Evolutionary conservation across 2,797 vertebrate species (phyloP), one percentile per base, ranked within the genome.

Genomic region (Sparus aurata): DNA sequence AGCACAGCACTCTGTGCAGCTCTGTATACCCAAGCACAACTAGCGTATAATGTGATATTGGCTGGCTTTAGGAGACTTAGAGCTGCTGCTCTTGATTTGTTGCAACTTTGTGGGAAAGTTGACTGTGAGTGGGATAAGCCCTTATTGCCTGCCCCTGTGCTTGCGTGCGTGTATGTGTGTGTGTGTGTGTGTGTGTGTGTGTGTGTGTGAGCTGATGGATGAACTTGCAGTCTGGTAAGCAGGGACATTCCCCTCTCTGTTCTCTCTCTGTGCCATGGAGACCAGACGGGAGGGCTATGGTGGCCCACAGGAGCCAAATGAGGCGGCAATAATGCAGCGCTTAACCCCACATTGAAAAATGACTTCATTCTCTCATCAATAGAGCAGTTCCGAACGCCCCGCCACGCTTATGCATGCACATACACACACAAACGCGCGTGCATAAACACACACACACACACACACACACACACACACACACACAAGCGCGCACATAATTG

Each of bases 311-410:
- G 92, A 94, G 93, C 93, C 94, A 96, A 96, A 95, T 95, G 93
- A 95, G 93, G 93, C 94, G 90, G 95, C 91, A 95, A 95, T 95
- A 95, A 95, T 95, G 90, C 93, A 95, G 91, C 92, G 92, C 94
- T 94, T 95, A 94, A 94, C 93, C 92, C 87, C 89, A 84, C 88
- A 94, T 92, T 93, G 93, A 94, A 93, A 94, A 95, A 96, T 95
- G 94, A 95, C 94, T 95, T 95, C 92, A 96, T 94, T 94, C 94
- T 94, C 91, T 95, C 93, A 94, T 96, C 95, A 95, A 95, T 94
- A 93, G 94, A 94, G 92, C 91, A 86, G 90, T 85, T 89, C 88
- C 88, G 65, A 94, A 93, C 92, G 90, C 93, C 93, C 93, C 91
- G 92, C 93, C 92, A 94, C 94, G 86, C 93, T 93, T 93, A 90